Evolutionary conservation across 2,888 invertebrate genomes (phyloP).

Genomic region (Nyleta sp.): DNA sequence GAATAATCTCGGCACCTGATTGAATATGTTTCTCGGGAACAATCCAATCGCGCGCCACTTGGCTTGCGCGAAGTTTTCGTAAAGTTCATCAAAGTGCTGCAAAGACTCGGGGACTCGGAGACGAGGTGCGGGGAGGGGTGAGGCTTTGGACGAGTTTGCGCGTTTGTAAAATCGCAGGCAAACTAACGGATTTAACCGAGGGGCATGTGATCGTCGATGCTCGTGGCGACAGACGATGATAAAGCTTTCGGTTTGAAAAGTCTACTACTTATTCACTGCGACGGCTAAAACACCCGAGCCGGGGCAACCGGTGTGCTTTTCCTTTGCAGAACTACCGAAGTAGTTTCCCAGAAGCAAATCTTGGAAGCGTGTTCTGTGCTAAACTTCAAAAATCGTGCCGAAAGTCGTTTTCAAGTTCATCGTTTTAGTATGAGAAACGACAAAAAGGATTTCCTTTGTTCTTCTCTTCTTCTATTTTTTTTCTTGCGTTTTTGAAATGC

Average conservation of each 20-base stretch:
- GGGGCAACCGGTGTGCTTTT: slow-evolving; percentile 36
- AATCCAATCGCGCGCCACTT: slow-evolving; percentile 36
- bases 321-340: slow-evolving; percentile 30
- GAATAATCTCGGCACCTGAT: too few relatives aligned
- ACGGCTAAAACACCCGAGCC: slow-evolving; percentile 29
- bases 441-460: too few relatives aligned
- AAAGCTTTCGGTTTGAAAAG: slow-evolving; percentile 46
- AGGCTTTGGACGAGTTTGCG: slow-evolving; percentile 21
- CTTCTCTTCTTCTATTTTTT: too few relatives aligned
- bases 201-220: slow-evolving; percentile 30
- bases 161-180: slow-evolving; percentile 2
- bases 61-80: slow-evolving; percentile 24
- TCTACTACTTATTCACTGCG: slow-evolving; percentile 50
- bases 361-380: slow-evolving; percentile 2
- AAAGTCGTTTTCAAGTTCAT: slow-evolving; percentile 17
- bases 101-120: slow-evolving; percentile 20
- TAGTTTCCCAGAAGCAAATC: slow-evolving; percentile 35
- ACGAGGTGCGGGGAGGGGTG: not conserved
- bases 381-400: not conserved
- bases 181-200: slow-evolving; percentile 9
- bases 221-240: slow-evolving; percentile 49
- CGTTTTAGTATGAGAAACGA: not conserved
- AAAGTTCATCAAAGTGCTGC: slow-evolving; percentile 42
- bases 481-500: too few relatives aligned
- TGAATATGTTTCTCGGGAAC: slow-evolving; percentile 14